Base-by-base conservation (phyloP, 2,113 vertebrate genomes). In the Otocyon megalotis region DNA sequence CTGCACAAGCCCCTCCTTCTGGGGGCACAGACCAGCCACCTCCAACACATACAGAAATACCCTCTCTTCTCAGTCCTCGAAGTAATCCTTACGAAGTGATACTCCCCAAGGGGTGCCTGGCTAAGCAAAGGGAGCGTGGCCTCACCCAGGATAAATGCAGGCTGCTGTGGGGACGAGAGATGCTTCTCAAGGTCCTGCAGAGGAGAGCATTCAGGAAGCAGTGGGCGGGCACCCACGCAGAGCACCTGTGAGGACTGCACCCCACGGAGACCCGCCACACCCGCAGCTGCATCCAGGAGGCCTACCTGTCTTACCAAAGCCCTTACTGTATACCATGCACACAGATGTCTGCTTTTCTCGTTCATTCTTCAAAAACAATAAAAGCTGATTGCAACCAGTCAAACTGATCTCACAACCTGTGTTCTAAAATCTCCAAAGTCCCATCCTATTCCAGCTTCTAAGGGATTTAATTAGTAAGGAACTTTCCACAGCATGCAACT, bases 81-180 rank as follows among this genome's bases (percentile, higher is more conserved):
- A 97, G 35, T 50, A 76, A 96, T 90, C 96, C 90, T 80, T n/a
- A 85, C 43, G 90, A 93, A 87, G 62, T 90, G 93, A 53, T 90
- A 97, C 90, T 90, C 91, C 85, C 37, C 54, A 80, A 93, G 93
- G 43, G 96, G 95, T 94, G 90, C 53, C 94, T 12, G 2, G 60
- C 37, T 35, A 19, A 8, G 50, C 37, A 74, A 30, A 62, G n/a
- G 30, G 35, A 58, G 32, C 67, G 4, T 65, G 63, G 56, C 24
- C 30, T 77, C 4, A 1, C 20, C 5, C 2, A 17, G 93, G 96
- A 97, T 87, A 96, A 88, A 96, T 16, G 5, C 12, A 53, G 53
- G 56, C 19, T 58, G 20, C 15, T 30, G 26, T 8, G 9, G 60
- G 32, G 35, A 86, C 8, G 30, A 79, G 50, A 32, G 0, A 53